Base-by-base conservation (phyloP, 2,113 vertebrate species). In the Hippocampus comes region DNA sequence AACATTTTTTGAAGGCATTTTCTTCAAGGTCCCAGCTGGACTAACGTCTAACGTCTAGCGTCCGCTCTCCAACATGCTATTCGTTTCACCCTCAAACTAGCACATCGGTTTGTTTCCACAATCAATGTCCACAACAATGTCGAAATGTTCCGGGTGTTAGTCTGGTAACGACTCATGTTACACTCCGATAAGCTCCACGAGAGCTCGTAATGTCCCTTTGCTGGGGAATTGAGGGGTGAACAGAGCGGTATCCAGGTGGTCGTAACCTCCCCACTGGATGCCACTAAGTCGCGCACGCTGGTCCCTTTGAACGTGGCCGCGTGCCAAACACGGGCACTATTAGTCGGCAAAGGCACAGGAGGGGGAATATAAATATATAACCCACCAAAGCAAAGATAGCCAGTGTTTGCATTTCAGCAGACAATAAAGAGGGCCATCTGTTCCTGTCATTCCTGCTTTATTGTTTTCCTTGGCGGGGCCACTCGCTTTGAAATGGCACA, bases 371-470 rank as follows among this genome's bases (percentile, higher is more conserved):
- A 90, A 90, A 91, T 88, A 91, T 85, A 88, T 86, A 89, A 80
- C 78, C 81, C 86, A 88, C 86, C 78, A 87, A 87, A 14, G 85
- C 89, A 86, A 91, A 90, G 89, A 91, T 86, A 91, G 88, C 91
- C 86, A 88, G 84, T 89, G 86, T 93, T 92, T 91, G 91, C 89
- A 91, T 92, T 93, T 91, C 89, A 86, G 83, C 85, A 84, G 87
- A 91, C 89, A 91, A 90, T 92, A 92, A 93, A 91, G 89, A 86
- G 72, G 83, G 84, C 91, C 91, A 91, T 91, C 91, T 93, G 92
- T 91, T 91, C 86, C 81, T 92, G 89, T 92, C 90, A 91, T 89
- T 90, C 67, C 78, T 89, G 80, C 84, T 93, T 92, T 92, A 92
- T 91, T 89, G 90, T 90, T 88, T 90, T 86, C 82, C 88, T 88